These are phyloP conservation scores for Pyrrhia umbra DNA, from an alignment of 2,888 invertebrate species.

Conservation along the genomic window DNA sequence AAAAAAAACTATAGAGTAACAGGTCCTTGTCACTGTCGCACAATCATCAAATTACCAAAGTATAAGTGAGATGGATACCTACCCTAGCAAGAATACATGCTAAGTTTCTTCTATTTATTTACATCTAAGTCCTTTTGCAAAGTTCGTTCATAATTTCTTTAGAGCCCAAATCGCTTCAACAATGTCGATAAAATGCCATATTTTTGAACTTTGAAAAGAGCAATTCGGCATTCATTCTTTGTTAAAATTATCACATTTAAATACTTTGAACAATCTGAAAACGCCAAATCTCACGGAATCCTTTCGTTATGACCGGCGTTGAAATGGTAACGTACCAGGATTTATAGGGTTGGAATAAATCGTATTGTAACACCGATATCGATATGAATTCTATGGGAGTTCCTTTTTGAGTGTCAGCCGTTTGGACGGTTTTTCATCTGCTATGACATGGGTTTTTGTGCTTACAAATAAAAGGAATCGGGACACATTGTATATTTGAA, in stretches of 20 bases:
- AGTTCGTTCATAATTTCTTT: no score
- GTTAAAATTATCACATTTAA: slow-evolving; percentile 35
- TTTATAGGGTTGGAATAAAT: slow-evolving; percentile 58
- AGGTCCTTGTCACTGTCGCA: no score
- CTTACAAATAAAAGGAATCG: slow-evolving; percentile 21
- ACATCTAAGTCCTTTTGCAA: no score
- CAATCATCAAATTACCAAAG: no score
- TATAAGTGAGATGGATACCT: no score
- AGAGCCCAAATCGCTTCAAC: background rate
- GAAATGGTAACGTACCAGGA: slow-evolving; percentile 29
- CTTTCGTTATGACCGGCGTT: slow-evolving; percentile 41
- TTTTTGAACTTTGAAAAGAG: background rate
- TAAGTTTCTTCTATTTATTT: no score
- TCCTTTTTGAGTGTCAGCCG: slow-evolving; percentile 24
- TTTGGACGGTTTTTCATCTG: slow-evolving; percentile 31
- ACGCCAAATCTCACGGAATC: slow-evolving; percentile 43
- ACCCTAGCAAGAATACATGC: no score
- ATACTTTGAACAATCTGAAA: slow-evolving; percentile 43
- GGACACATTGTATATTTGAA: slow-evolving; percentile 20
- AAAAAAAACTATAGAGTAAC: no score
- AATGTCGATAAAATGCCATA: background rate
- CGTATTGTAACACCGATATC: slow-evolving; percentile 48
- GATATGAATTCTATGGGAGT: slow-evolving; percentile 43
- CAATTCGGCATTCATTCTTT: slow-evolving; percentile 1
- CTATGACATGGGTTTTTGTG: slow-evolving; percentile 30